Percentiles rank a stretch among this genome's conserved stretches.
phyloP scores from a whole-genome alignment of 2,888 invertebrate genomes.

The Nomada fabriciana region DNA sequence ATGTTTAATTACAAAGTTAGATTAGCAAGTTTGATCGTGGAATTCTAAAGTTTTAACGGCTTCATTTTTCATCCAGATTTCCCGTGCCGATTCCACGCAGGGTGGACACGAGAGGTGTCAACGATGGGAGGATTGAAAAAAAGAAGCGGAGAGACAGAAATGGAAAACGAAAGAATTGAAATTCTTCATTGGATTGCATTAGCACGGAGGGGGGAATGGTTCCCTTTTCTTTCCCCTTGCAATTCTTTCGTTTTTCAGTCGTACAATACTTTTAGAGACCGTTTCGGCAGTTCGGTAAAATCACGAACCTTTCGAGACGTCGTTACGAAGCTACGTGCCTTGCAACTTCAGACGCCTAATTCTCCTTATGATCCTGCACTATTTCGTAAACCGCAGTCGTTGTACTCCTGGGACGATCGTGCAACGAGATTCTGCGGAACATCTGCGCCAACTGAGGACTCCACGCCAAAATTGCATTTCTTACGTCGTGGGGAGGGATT shows the following conservation, averaged over 20 bases:
- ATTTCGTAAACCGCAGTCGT: slow-evolving; percentile 76
- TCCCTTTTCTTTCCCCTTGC: neutral
- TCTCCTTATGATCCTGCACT: slow-evolving; percentile 75
- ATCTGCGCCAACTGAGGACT: slow-evolving; percentile 68
- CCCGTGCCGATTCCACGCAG: neutral
- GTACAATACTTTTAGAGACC: slow-evolving; percentile 64
- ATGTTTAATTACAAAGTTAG: slow-evolving; percentile 63
- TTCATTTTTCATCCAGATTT: neutral
- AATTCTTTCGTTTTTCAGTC: neutral
- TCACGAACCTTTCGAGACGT: slow-evolving; percentile 76
- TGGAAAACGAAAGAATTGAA: slow-evolving; percentile 20
- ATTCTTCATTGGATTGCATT: slow-evolving; percentile 5
- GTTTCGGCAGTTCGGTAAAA: slow-evolving; percentile 69
- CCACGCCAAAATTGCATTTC: slow-evolving; percentile 68
- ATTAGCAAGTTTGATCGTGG: slow-evolving; percentile 51
- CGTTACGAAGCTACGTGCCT: slow-evolving; percentile 74
- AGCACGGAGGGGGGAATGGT: slow-evolving; percentile 13
- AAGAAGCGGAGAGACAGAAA: neutral
- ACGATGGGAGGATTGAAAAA: neutral
- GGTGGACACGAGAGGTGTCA: neutral
- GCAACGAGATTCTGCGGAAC: slow-evolving; percentile 73
- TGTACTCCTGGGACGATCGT: slow-evolving; percentile 73
- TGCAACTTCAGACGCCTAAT: slow-evolving; percentile 75
- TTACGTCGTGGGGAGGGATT: slow-evolving; percentile 56
- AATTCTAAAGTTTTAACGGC: slow-evolving; percentile 35